Conservation (phyloP, 2,797 vertebrate species). For the Galaxias olidus region DNA sequence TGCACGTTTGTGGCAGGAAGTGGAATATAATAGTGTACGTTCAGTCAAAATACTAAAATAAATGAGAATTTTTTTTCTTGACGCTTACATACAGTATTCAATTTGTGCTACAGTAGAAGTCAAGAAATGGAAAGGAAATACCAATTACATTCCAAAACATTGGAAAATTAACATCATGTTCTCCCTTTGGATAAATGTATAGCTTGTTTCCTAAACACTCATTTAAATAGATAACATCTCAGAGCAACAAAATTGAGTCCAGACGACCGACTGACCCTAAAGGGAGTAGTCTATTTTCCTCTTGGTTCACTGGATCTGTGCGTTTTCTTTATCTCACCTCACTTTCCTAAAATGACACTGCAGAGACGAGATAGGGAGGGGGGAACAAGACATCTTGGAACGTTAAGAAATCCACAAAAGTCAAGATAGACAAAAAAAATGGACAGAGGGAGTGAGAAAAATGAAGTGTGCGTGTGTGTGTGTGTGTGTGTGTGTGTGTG, state of each 20-base stretch:
- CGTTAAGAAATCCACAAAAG: slow-evolving; percentile 53
- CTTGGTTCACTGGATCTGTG: slow-evolving; percentile 19
- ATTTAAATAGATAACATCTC: slow-evolving; percentile 47
- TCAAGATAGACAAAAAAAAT: slow-evolving; percentile 50
- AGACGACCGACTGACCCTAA: slow-evolving; percentile 38
- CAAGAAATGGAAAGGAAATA: too few relatives aligned
- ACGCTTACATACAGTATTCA: too few relatives aligned
- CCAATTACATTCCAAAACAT: too few relatives aligned
- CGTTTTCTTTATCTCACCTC: slow-evolving; percentile 53
- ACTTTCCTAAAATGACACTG: slow-evolving; percentile 48
- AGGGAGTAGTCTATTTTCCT: slow-evolving; percentile 31
- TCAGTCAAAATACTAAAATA: too few relatives aligned
- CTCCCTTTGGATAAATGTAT: too few relatives aligned
- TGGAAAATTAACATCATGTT: too few relatives aligned
- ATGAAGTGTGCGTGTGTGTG: slow-evolving; percentile 39
- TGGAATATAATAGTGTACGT: too few relatives aligned
- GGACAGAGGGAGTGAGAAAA: slow-evolving; percentile 47
- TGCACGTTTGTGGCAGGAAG: too few relatives aligned
- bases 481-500: slow-evolving; percentile 29
- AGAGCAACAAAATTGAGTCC: slow-evolving; percentile 56
- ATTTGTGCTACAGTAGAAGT: too few relatives aligned
- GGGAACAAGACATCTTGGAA: slow-evolving; percentile 40
- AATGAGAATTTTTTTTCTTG: too few relatives aligned
- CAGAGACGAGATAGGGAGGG: slow-evolving; percentile 29
- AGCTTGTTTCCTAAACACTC: background rate